These are phyloP conservation scores for Monomorium pharaonis DNA, from an alignment of 1,140 invertebrate genomes.

Conservation along the genomic window DNA sequence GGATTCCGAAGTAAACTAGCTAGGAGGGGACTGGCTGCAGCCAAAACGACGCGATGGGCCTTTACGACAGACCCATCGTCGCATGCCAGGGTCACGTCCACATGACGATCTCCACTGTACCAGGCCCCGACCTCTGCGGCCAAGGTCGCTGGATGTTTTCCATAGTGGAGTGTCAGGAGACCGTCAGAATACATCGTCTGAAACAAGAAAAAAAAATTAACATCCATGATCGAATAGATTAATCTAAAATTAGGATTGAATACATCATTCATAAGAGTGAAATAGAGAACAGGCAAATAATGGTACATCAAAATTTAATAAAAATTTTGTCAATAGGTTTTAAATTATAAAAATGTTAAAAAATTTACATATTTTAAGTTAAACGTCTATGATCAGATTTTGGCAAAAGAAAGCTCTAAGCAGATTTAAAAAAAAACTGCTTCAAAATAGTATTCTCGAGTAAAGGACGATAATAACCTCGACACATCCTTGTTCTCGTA, in stretches of 20 bases:
- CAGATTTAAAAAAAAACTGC: not conserved
- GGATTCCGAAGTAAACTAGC: conserved; percentile 90
- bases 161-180: conserved; percentile 94
- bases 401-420: not conserved
- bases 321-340: not conserved
- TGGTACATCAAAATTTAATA: not conserved
- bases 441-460: not conserved
- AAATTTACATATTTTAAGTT: not conserved
- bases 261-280: not conserved
- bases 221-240: not conserved
- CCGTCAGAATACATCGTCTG: conserved; percentile 86
- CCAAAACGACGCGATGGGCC: conserved; percentile 92
- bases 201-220: conserved; percentile 68
- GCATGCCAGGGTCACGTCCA: conserved; percentile 92
- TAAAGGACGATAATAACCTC: not conserved
- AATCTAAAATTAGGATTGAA: not conserved
- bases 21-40: conserved; percentile 93
- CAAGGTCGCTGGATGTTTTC: conserved; percentile 95
- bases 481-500: not conserved
- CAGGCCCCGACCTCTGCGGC: conserved; percentile 94
- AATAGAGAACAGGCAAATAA: not conserved
- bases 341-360: not conserved
- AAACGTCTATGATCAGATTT: not conserved
- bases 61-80: conserved; percentile 91
- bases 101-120: conserved; percentile 92